Evolutionary conservation across 2,113 vertebrate genomes (phyloP).

Genomic region (Gnathonemus longibarbis): DNA sequence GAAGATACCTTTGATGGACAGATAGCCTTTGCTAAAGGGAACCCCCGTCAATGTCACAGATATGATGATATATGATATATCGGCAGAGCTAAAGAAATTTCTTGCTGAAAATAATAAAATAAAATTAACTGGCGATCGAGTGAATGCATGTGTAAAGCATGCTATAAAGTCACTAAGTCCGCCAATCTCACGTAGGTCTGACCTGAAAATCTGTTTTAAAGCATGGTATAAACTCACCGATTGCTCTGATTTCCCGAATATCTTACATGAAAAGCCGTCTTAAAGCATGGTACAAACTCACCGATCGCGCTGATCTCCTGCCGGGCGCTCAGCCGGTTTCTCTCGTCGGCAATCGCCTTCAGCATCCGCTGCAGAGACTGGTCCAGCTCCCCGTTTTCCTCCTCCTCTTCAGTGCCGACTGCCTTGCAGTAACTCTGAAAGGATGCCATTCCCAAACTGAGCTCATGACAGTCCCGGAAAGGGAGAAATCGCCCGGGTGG

Average conservation of each 20-base stretch:
- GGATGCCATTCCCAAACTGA: slow-evolving; percentile 64
- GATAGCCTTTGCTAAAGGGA: neutral
- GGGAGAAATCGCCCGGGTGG: neutral
- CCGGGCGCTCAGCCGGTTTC: slow-evolving; percentile 67
- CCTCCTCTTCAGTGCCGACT: slow-evolving; percentile 51
- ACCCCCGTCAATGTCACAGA: neutral
- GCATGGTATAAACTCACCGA: slow-evolving; percentile 32
- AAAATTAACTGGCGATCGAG: neutral
- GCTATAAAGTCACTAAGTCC: neutral
- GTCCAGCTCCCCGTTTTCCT: slow-evolving; percentile 60
- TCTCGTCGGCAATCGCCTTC: slow-evolving; percentile 78
- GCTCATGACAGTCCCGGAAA: slow-evolving; percentile 47
- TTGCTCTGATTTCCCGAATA: slow-evolving; percentile 63
- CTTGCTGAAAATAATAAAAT: neutral
- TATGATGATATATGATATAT: neutral
- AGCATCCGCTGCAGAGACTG: slow-evolving; percentile 80
- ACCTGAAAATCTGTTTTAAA: neutral
- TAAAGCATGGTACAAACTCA: slow-evolving; percentile 45
- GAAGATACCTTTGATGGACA: neutral
- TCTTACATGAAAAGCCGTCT: neutral
- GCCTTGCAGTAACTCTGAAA: slow-evolving; percentile 58
- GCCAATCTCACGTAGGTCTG: neutral
- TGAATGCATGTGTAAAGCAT: neutral
- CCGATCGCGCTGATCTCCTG: slow-evolving; percentile 70
- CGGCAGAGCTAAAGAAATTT: neutral